Base-by-base conservation (phyloP, 2,797 vertebrate genomes). In the Lateolabrax maculatus region DNA sequence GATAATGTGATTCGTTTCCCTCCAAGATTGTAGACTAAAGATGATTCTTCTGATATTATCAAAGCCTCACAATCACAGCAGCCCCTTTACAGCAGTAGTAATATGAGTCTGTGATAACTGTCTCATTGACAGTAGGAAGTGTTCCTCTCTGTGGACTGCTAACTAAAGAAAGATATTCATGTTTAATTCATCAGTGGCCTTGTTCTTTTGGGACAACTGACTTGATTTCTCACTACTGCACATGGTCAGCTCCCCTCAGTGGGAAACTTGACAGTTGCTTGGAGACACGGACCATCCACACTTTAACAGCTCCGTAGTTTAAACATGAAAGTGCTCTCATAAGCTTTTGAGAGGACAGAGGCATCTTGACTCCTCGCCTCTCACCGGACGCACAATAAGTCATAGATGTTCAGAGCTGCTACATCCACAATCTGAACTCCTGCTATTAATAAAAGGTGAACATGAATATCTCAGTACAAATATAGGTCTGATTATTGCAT, bases 181-280 rank as follows among this genome's bases (percentile, higher is more conserved):
- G 64, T 77, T 79, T 89, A 77, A 89, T 88, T 84, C 58, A 83
- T 82, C 55, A 55, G 68, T 39, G 63, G 58, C 69, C 79, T 43
- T 31, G 60, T 80, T 83, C 49, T 77, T 79, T 83, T 80, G 51
- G 63, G 46, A 81, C 31, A 11, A 70, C 55, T 63, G 68, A 75
- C 43, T 76, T 71, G 41, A 77, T 60, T 81, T 80, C 25, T 44
- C 53, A 43, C 37, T 53, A 7, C 60, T 36, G 61, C 72, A 71
- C 72, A 53, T 34, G 76, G 64, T 69, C 41, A 25, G 16, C 36
- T 80, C 53, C 27, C 63, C 81, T 72, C 60, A 5, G 34, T 19
- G 3, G 43, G 53, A 56, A 66, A 16, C 52, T 21, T 57, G 41
- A 83, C 83, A 79, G 81, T 72, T 84, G 79, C 85, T 82, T 23